Evolutionary conservation across 2,888 invertebrate genomes (phyloP), one percentile per base, ranked within the genome.

Genomic region (Heliconius sara): DNA sequence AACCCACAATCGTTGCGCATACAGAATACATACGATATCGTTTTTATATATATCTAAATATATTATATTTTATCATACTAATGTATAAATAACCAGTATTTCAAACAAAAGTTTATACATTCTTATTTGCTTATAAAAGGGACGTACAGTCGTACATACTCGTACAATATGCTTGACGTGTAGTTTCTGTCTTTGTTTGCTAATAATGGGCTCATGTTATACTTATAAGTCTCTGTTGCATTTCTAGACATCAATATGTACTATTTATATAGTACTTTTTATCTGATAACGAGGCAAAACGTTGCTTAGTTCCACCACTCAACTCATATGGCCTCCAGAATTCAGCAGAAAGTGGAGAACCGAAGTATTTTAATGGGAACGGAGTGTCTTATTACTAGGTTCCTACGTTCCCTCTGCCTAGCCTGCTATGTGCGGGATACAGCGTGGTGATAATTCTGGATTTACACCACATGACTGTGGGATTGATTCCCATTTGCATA

Each of bases 181-280:
- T 73, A 73, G 60, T 73, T 73, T n/a, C 34, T 39, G 60, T 73
- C 73, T 73, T 73, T 73, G 73, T 73, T 73, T 73, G 73, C 34
- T 73, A 60, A 60, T 73, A 57, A 73, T 60, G 60, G 60, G n/a
- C 60, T 57, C 57, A 72, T 72, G 22, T 72, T 57, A 34, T 57
- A 57, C 34, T 25, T 39, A 39, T 73, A 57, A 22, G 73, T 60
- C 60, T 57, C 22, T n/a, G 57, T 63, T 68, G 77, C 77, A 77
- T 47, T 57, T 30, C n/a, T 47, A 73, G 67, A 68, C 57, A 52
- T 66, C 67, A 71, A 43, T 16, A 80, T 74, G 43, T 25, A 72
- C 52, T 52, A 71, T 72, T 74, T 77, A 78, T 71, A 60, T 60
- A 60, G 2, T 60, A n/a, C 12, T 60, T 4, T 4, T 60, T 60